Conservation (phyloP, 2,113 vertebrate genomes). For the Cheilinus undulatus region DNA sequence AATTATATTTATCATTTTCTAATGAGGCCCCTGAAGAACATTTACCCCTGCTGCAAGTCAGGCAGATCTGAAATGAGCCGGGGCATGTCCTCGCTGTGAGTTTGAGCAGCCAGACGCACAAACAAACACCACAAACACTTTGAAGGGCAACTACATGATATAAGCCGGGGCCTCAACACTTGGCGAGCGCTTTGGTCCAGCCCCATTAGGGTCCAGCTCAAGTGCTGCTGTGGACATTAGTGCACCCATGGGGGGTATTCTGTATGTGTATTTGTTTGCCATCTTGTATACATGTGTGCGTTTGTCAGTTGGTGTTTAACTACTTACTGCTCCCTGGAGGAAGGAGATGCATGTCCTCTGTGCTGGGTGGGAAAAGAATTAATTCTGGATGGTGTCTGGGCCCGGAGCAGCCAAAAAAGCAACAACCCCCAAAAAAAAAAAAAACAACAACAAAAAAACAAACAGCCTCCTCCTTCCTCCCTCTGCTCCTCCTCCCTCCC, state of each 20-base stretch:
- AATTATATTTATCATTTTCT: constrained; percentile 86
- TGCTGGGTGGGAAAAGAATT: constrained; percentile 67
- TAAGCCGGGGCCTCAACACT: constrained; percentile 57
- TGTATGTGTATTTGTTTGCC: constrained; percentile 62
- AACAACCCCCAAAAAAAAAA: no score
- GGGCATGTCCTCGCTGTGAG: constrained; percentile 69
- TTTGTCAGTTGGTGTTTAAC: constrained; percentile 57
- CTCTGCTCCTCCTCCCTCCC: constrained; percentile 20
- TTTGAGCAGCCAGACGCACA: constrained; percentile 65
- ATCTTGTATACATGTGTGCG: constrained; percentile 60
- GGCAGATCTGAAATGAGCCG: constrained; percentile 66
- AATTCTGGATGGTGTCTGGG: constrained; percentile 66
- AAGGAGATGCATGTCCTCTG: constrained; percentile 38
- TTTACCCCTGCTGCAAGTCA: constrained; percentile 81
- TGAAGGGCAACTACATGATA: constrained; percentile 56
- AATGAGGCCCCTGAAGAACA: constrained; percentile 85
- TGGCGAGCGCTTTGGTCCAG: constrained; percentile 64
- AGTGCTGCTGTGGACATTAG: constrained; percentile 73
- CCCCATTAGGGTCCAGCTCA: constrained; percentile 68
- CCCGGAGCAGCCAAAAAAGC: constrained; percentile 48
- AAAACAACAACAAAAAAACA: constrained; percentile 57
- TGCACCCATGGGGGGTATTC: constrained; percentile 56
- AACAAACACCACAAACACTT: constrained; percentile 74
- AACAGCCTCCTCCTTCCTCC: constrained; percentile 40
- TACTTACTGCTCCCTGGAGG: constrained; percentile 64